phyloP scores from a whole-genome alignment of 2,888 invertebrate genomes.

The Campoplex capitator region DNA sequence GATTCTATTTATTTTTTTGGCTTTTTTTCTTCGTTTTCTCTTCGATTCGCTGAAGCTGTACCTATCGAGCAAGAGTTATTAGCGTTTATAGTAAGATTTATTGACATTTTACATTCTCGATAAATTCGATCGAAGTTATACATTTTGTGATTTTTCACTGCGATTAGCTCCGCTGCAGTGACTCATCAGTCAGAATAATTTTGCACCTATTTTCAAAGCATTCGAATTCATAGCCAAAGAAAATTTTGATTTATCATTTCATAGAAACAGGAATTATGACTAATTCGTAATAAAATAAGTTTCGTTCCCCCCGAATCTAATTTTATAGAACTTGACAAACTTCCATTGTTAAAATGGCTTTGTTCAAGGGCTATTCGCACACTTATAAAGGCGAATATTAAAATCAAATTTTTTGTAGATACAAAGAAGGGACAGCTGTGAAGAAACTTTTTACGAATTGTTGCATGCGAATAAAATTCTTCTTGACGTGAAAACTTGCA shows the following conservation, averaged over 20 bases:
- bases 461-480: neutral
- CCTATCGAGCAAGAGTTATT: constrained; percentile 54
- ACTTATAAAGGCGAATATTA: neutral
- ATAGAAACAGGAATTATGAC: neutral
- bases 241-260: neutral
- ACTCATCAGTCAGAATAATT: neutral
- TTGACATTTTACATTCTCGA: neutral
- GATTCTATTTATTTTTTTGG: constrained; percentile 57
- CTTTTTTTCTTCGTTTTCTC: constrained; percentile 16
- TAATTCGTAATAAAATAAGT: neutral
- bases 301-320: constrained; percentile 4
- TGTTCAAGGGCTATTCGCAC: constrained; percentile 11
- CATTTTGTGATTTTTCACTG: neutral
- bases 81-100: constrained; percentile 27
- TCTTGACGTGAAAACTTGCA: neutral
- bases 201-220: neutral
- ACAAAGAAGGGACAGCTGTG: neutral
- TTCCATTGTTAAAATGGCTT: constrained; percentile 16
- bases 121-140: neutral
- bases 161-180: neutral
- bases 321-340: constrained; percentile 29
- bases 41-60: neutral
- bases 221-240: neutral
- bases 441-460: neutral
- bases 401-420: neutral